A percentile compares a stretch with the other conserved stretches of the same genome.
Evolutionary conservation across 2,113 vertebrate genomes (phyloP).

Genomic region (Apodemus speciosus): DNA sequence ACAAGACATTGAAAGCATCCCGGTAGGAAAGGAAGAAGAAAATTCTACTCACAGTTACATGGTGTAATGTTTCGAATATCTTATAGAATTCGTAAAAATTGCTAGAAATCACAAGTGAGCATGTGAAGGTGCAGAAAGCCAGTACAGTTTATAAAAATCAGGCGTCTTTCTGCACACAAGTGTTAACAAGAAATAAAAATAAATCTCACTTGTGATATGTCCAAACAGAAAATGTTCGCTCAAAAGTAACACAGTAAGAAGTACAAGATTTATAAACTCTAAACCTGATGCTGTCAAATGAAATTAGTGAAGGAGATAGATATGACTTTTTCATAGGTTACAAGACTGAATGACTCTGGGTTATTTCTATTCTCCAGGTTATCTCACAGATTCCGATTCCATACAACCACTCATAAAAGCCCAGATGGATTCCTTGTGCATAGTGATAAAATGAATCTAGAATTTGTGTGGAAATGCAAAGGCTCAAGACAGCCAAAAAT

Average conservation of each 20-base stretch:
- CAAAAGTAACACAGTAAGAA: constrained; percentile 3
- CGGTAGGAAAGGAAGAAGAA: background rate
- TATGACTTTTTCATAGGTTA: background rate
- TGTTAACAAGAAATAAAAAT: background rate
- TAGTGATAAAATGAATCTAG: background rate
- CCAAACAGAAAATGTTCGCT: background rate
- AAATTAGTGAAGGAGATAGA: background rate
- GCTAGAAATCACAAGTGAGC: background rate
- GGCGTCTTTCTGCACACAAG: background rate
- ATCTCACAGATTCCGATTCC: background rate
- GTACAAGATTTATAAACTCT: background rate
- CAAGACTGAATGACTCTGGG: background rate
- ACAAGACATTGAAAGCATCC: background rate
- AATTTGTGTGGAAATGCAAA: background rate
- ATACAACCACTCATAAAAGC: background rate
- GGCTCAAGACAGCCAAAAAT: background rate
- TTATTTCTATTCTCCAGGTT: background rate
- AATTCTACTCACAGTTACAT: background rate
- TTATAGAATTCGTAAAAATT: background rate
- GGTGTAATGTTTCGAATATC: background rate
- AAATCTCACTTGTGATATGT: background rate
- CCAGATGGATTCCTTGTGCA: background rate
- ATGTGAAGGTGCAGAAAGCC: background rate
- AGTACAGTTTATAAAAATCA: background rate
- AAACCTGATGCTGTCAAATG: background rate